These are phyloP conservation scores for Napeogenes sylphis DNA, from an alignment of 2,888 invertebrate species.

Conservation along the genomic window DNA sequence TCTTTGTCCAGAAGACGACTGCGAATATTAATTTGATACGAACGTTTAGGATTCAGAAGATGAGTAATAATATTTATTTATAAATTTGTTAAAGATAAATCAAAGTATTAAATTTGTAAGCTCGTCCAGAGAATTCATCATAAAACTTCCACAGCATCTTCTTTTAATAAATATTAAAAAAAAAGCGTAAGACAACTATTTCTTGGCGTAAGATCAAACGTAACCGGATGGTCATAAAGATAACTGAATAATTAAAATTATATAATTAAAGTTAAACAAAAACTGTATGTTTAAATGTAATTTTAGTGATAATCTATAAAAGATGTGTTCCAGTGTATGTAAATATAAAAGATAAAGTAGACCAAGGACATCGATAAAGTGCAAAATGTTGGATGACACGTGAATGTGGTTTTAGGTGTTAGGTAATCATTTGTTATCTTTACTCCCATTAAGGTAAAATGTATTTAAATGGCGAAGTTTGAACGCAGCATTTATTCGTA, in stretches of 20 bases:
- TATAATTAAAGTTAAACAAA: neutral
- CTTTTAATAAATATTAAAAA: slow-evolving; percentile 12
- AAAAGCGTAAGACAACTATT: slow-evolving; percentile 17
- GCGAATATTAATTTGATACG: no score
- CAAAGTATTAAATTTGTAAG: no score
- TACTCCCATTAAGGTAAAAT: no score
- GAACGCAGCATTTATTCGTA: no score
- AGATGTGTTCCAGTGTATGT: neutral
- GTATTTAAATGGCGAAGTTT: no score
- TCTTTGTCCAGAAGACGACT: no score
- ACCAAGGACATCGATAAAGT: slow-evolving; percentile 9
- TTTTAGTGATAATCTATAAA: neutral
- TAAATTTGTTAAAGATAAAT: no score
- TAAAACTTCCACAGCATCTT: slow-evolving; percentile 1
- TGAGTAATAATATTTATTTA: no score
- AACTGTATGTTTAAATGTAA: neutral
- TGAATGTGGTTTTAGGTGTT: slow-evolving; percentile 10
- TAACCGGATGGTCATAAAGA: slow-evolving; percentile 15
- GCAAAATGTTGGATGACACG: slow-evolving; percentile 12
- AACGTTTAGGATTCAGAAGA: no score
- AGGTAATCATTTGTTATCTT: neutral
- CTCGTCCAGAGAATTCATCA: slow-evolving; percentile 1
- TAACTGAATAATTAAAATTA: neutral
- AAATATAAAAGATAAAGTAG: neutral
- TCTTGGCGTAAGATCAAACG: slow-evolving; percentile 21